Evolutionary conservation across 2,797 vertebrate genomes (phyloP).

Genomic region (Onychomys torridus): DNA sequence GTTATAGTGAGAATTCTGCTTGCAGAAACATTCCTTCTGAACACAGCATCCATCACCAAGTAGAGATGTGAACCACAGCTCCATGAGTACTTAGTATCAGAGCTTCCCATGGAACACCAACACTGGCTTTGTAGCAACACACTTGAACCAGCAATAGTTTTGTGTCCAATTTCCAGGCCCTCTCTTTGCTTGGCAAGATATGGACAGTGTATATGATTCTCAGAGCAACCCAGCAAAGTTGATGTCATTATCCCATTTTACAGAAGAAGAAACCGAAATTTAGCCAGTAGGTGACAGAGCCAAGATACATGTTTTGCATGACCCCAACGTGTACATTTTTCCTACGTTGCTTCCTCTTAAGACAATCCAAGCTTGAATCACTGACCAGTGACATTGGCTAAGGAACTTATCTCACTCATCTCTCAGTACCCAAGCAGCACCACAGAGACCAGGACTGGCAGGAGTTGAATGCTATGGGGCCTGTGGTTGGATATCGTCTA

Average conservation of each 20-base stretch:
- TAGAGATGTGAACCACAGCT: neutral
- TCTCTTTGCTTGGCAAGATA: neutral
- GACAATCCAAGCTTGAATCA: neutral
- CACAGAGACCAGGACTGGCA: neutral
- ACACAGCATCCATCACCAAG: neutral
- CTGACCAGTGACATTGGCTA: neutral
- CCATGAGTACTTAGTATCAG: neutral
- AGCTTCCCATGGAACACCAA: neutral
- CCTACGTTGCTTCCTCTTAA: neutral
- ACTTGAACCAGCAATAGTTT: neutral
- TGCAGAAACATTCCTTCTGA: neutral
- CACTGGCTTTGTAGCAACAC: neutral
- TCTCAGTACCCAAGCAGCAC: neutral
- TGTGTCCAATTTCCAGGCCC: neutral
- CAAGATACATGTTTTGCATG: neutral
- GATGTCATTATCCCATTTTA: slow-evolving; percentile 7
- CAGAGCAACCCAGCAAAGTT: neutral
- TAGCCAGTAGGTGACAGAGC: neutral
- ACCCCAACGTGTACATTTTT: neutral
- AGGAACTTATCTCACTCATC: neutral
- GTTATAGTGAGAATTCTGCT: neutral
- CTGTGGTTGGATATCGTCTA: neutral
- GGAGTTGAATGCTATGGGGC: neutral
- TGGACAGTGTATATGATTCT: neutral
- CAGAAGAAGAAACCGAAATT: neutral